These are phyloP conservation scores for Onychostoma macrolepis DNA, from an alignment of 2,113 vertebrate species.

Conservation along the genomic window DNA sequence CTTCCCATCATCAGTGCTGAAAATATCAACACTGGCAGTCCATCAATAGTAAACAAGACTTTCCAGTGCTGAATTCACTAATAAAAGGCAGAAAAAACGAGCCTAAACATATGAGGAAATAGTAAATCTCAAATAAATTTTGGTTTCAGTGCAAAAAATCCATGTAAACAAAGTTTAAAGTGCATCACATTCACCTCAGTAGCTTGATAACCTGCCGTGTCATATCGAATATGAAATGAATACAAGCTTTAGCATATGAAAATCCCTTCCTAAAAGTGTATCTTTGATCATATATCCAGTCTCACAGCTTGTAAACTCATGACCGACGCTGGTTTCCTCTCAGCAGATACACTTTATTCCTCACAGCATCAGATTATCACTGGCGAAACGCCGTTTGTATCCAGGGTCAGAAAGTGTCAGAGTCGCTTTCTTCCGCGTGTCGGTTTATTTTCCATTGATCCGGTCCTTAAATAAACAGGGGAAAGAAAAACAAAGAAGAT, in stretches of 20 bases:
- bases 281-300: background rate
- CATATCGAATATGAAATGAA: background rate
- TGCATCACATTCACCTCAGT: background rate
- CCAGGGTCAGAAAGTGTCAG: background rate
- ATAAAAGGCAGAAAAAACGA: background rate
- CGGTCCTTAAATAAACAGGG: background rate
- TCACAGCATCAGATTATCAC: background rate
- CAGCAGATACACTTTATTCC: background rate
- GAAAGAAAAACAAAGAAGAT: background rate
- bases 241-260: background rate
- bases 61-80: background rate
- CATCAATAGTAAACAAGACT: background rate
- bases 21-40: background rate
- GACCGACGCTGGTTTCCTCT: background rate
- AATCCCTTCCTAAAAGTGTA: background rate
- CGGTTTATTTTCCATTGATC: background rate
- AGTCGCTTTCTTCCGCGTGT: background rate
- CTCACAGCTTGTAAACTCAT: background rate
- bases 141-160: background rate
- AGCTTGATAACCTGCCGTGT: background rate
- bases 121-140: background rate
- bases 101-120: background rate
- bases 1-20: conserved; percentile 6
- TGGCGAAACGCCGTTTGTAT: background rate
- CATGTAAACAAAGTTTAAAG: conserved; percentile 21